A percentile compares a stretch with the other conserved stretches of the same genome.
Evolutionary conservation across 2,888 invertebrate species (phyloP).

Genomic region (Apodemia duryi): DNA sequence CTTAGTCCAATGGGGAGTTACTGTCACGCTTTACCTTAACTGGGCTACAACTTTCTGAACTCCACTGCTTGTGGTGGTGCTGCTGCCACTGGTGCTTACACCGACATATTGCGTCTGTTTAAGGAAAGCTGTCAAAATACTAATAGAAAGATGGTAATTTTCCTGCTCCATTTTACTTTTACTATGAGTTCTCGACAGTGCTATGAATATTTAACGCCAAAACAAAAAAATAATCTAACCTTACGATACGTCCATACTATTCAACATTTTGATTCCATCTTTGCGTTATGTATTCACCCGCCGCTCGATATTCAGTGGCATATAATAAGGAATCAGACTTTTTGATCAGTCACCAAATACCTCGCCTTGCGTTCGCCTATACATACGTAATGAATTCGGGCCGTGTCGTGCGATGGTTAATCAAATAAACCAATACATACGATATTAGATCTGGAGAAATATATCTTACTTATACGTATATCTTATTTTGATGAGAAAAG

Average conservation of each 20-base stretch:
- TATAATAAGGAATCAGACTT: slow-evolving; percentile 57
- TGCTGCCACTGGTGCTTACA: too few relatives aligned
- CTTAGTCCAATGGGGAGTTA: too few relatives aligned
- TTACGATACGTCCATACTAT: background rate
- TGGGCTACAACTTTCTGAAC: too few relatives aligned
- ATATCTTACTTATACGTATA: slow-evolving; percentile 9
- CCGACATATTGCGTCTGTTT: too few relatives aligned
- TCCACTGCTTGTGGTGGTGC: too few relatives aligned
- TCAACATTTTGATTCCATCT: slow-evolving; percentile 50
- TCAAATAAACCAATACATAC: slow-evolving; percentile 22
- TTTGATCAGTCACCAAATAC: slow-evolving; percentile 51
- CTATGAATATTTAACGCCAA: background rate
- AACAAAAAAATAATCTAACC: background rate
- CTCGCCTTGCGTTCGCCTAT: slow-evolving; percentile 37
- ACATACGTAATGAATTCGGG: slow-evolving; percentile 39
- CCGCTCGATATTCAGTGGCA: slow-evolving; percentile 65
- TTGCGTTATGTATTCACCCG: slow-evolving; percentile 40
- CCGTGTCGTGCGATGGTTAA: slow-evolving; percentile 33
- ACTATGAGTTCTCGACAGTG: background rate
- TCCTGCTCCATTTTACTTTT: too few relatives aligned
- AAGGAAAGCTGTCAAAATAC: too few relatives aligned
- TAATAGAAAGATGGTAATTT: too few relatives aligned
- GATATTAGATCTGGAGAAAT: slow-evolving; percentile 12
- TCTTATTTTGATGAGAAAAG: slow-evolving; percentile 5
- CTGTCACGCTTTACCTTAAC: too few relatives aligned